These are phyloP conservation scores for Dicaeum eximium DNA, from an alignment of 2,113 vertebrate species.

Conservation along the genomic window DNA sequence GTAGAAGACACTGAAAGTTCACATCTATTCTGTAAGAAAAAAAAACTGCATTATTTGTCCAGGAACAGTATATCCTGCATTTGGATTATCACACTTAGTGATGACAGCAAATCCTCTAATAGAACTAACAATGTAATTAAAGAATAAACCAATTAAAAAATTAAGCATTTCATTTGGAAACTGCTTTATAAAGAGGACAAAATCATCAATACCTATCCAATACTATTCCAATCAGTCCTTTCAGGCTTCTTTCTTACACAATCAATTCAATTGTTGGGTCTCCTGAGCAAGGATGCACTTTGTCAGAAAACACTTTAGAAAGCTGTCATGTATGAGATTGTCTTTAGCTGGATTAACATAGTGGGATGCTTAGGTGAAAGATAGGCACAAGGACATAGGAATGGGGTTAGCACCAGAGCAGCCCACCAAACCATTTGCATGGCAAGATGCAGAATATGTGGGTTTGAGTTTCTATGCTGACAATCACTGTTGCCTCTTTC, in stretches of 20 bases:
- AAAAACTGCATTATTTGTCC: not conserved
- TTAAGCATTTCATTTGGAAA: not conserved
- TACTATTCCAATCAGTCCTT: not conserved
- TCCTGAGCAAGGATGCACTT: not conserved
- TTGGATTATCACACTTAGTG: not conserved
- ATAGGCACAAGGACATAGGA: not conserved
- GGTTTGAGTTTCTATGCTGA: not conserved
- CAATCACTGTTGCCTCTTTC: not conserved
- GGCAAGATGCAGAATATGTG: not conserved
- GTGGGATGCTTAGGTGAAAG: not conserved
- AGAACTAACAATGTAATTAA: not conserved
- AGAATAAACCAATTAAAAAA: not conserved
- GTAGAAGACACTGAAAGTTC: not conserved
- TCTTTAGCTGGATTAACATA: not conserved
- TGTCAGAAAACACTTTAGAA: not conserved
- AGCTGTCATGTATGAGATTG: accelerated
- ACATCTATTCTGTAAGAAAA: not conserved
- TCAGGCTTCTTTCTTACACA: not conserved
- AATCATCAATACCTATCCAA: not conserved
- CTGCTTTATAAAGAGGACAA: not conserved
- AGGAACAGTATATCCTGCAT: not conserved
- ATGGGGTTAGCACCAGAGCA: not conserved
- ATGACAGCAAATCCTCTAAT: not conserved
- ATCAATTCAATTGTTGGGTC: not conserved
- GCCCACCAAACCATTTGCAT: not conserved